Evolutionary conservation across 2,888 invertebrate species (phyloP).

Genomic region (Drosophila neutralis): DNA sequence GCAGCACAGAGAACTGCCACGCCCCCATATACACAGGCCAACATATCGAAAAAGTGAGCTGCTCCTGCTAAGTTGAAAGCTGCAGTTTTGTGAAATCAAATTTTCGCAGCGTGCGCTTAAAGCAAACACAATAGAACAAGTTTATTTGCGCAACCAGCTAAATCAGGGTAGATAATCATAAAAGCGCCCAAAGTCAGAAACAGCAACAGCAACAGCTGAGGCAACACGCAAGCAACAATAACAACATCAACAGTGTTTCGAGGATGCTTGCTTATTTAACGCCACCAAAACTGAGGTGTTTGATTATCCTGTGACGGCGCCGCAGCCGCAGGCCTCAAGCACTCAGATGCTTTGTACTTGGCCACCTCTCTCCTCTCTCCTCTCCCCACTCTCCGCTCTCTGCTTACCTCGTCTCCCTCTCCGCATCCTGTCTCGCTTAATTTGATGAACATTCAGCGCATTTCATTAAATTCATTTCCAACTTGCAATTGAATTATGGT

Average conservation of each 20-base stretch:
- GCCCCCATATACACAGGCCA: constrained; percentile 1
- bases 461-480: constrained; percentile 64
- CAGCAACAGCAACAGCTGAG: constrained; percentile 18
- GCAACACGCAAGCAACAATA: constrained; percentile 24
- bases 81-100: constrained; percentile 35
- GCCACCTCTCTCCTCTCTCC: background rate
- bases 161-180: constrained; percentile 70
- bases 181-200: constrained; percentile 43
- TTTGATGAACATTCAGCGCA: constrained; percentile 56
- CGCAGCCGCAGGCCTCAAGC: constrained; percentile 25
- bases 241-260: constrained; percentile 1
- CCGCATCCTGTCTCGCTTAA: constrained; percentile 31
- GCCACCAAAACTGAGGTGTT: constrained; percentile 46
- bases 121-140: constrained; percentile 50
- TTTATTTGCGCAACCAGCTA: constrained; percentile 61
- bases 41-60: constrained; percentile 18
- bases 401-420: background rate
- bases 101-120: constrained; percentile 38
- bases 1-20: constrained; percentile 18
- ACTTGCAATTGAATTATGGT: constrained; percentile 64
- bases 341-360: constrained; percentile 31
- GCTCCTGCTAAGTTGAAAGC: constrained; percentile 13
- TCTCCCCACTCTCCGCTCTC: too few relatives aligned
- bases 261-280: constrained; percentile 56
- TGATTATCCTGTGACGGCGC: constrained; percentile 49